phyloP scores from a whole-genome alignment of 1,140 invertebrate species.

The Trichonephila inaurata region DNA sequence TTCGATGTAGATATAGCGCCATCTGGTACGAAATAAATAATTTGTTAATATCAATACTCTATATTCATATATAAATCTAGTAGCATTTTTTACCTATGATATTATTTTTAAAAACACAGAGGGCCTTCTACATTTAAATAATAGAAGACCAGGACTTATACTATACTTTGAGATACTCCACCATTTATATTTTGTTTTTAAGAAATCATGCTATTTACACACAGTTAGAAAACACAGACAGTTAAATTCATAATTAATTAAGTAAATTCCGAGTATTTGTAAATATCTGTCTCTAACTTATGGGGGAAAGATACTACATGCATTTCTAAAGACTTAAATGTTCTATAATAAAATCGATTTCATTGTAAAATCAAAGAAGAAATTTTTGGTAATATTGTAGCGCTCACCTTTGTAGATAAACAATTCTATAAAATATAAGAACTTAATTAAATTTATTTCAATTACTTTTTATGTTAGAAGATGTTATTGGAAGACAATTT shows the following conservation, averaged over 20 bases:
- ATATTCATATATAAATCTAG: not conserved
- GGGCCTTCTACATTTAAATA: not conserved
- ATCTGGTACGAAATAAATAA: constrained; percentile 57
- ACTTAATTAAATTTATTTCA: no score
- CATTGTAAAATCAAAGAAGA: no score
- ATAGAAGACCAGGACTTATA: not conserved
- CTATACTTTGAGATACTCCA: not conserved
- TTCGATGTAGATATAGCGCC: constrained; percentile 35
- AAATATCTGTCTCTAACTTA: not conserved
- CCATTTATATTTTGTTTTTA: not conserved
- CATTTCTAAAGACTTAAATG: no score
- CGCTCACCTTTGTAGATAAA: no score
- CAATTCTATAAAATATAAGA: no score
- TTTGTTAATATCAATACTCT: not conserved
- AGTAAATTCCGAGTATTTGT: not conserved
- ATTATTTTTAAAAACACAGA: not conserved
- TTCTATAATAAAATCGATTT: no score
- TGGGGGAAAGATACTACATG: no score
- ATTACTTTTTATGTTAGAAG: no score
- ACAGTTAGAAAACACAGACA: constrained; percentile 41
- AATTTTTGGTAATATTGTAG: no score
- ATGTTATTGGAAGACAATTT: no score
- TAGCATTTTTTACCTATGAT: not conserved
- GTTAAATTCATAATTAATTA: constrained; percentile 48
- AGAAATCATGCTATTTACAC: constrained; percentile 17